Evolutionary conservation across 2,888 invertebrate genomes (phyloP), one percentile per base, ranked within the genome.

Genomic region (Tigriopus californicus): DNA sequence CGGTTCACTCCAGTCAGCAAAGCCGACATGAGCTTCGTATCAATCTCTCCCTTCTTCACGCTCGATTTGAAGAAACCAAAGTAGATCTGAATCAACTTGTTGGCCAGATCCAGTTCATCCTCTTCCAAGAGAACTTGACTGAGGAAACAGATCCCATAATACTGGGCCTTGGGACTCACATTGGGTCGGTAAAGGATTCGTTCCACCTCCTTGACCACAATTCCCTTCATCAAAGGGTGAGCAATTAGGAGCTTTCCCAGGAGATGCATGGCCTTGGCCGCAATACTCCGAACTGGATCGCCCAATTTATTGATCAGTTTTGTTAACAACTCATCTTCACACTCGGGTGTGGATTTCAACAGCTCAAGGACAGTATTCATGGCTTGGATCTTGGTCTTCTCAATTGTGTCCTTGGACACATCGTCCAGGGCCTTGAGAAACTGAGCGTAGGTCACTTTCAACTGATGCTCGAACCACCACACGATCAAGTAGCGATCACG

Each of bases 41-140:
- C 83, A 0, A 88, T 79, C 62, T 87, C 84, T 2, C 85, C 85
- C 68, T 75, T 61, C 15, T 90, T 88, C 5, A 90, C 80, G 60
- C 84, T 81, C 54, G 89, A 85, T 73, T 91, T 92, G 75, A 98
- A 98, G 70, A 97, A 89, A 0, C 88, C 82, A 70, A 98, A 90
- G 71, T 97, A 98, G 55, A 97, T 83, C 63, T 83, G 78, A 49
- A 98, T 85, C 41, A 98, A 74, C 65, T 80, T 83, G 64, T 81
- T 80, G 0, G 95, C 90, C 15, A 92, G 77, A 53, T 80, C 77
- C 3, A 75, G 74, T 64, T 88, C 85, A 2, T 83, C 80, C 59
- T 80, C 79, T 6, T 79, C 79, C 44, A 91, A 74, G 62, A 80
- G 79, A 68, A 92, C 84, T 70, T 90, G 88, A 52, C 86, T 83